These are phyloP conservation scores for Cisticola juncidis DNA, from an alignment of 2,113 vertebrate genomes.

Conservation along the genomic window DNA sequence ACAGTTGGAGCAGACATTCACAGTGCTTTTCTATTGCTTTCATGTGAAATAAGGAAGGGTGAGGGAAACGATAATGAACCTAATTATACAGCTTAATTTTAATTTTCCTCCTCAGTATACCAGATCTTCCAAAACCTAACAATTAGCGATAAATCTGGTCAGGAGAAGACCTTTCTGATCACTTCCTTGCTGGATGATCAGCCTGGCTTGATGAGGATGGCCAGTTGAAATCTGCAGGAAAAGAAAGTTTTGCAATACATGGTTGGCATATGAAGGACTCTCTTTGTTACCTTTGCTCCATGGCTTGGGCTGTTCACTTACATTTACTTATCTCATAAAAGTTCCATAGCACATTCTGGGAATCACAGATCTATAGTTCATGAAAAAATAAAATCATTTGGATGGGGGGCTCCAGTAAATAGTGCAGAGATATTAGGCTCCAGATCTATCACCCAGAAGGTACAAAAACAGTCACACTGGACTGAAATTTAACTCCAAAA, in stretches of 20 bases:
- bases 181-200: background rate
- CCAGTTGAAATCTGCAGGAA: background rate
- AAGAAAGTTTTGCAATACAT: background rate
- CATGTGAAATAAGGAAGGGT: background rate
- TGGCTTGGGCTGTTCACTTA: background rate
- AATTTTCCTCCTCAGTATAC: background rate
- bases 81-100: background rate
- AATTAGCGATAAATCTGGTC: background rate
- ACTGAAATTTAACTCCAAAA: background rate
- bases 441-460: background rate
- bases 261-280: background rate
- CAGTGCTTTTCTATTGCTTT: background rate
- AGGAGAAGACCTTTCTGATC: background rate
- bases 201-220: background rate
- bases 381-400: background rate
- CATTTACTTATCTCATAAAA: background rate
- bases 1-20: background rate
- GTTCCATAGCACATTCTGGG: background rate
- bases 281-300: background rate
- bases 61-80: background rate
- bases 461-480: background rate
- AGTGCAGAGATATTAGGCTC: accelerated
- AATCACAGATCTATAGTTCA: background rate
- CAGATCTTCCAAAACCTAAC: background rate
- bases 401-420: background rate